Evolutionary conservation across 2,113 vertebrate species (phyloP), one percentile per base, ranked within the genome.

Genomic region (Lepus timidus): DNA sequence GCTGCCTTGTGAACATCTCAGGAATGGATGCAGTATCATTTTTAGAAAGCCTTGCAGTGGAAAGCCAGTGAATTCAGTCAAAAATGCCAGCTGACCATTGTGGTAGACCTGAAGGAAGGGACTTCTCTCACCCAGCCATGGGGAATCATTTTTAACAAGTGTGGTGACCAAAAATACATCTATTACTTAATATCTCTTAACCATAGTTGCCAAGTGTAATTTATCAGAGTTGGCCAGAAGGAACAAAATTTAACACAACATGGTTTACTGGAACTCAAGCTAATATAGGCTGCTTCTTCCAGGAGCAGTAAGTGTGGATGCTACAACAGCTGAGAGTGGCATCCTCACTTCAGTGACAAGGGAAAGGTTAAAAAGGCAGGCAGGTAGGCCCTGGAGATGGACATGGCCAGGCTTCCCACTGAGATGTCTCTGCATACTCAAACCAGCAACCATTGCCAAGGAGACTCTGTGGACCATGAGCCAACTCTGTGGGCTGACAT

Each of bases 21-120:
- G 55, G 17, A 95, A 91, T 62, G 22, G 16, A 62, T 31, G 44
- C 22, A 70, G 12, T 64, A 75, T 84, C 20, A 84, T 86, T 96
- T 49, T 94, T 90, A 23, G 68, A 87, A 94, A 93, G 36, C 7
- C 3, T 80, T 62, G 1, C n/a, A 76, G 22, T 70, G 13, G 58
- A 79, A 91, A 79, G 44, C 25, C 13, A 87, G 55, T 9, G 9
- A 70, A 74, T 82, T 94, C 27, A 71, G 49, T 81, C 49, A 55
- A 20, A 81, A 89, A 71, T 74, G 17, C 22, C 84, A 74, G 17
- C 1, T 4, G 25, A n/a, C 25, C 70, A 61, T 58, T 78, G 83
- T 4, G 23, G 11, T 44, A 73, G 20, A 85, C 3, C 39, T 76
- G 67, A 78, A 68, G 76, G n/a, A 75, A 75, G 4, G 76, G 68